Evolutionary conservation across 1,140 invertebrate genomes (phyloP), one percentile per base, ranked within the genome.

Genomic region (Megathymus violae): DNA sequence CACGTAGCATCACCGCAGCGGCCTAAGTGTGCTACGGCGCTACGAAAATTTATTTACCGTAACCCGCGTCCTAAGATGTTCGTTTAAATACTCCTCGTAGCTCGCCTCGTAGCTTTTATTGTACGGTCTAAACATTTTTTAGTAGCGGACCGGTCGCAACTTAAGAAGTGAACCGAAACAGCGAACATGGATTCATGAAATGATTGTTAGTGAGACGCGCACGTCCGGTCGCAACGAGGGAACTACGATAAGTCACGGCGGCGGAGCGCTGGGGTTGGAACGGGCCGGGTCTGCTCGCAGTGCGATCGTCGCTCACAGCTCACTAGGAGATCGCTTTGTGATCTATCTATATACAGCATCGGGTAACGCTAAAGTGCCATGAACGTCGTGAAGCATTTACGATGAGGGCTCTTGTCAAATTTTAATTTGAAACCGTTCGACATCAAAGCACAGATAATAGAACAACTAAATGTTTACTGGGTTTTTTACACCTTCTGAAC

Each of bases 151-250:
- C 34, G 10, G 11, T 3, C 34, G 34, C 10, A n/a, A 36, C 27
- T 31, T 31, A 31, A 31, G 1, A 31, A 31, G 3, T 31, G 3
- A 7, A 31, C 7, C 27, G 3, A 31, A 31, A 31, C 27, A 9
- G 3, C 1, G 27, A 9, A 31, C 27, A 6, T 31, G 7, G 10
- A 22, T 46, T 19, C 4, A 1, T n/a, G 10, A 13, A 27, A 27
- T 22, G 17, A 38, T n/a, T 31, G 34, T 38, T 11, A 16, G 19
- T 4, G 31, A 52, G 48, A 38, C 2, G 47, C 15, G 15, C 50
- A 52, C 50, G 50, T 40, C 50, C 34, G 50, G 16, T 36, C 50
- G 50, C 50, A 11, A 3, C 50, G 50, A 40, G 34, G 11, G 50
- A 17, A 11, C 34, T 52, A 38, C 50, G 50, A 38, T 40, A 52